Evolutionary conservation across 2,888 invertebrate species (phyloP), one percentile per base, ranked within the genome.

Genomic region (Dryococelus australis): DNA sequence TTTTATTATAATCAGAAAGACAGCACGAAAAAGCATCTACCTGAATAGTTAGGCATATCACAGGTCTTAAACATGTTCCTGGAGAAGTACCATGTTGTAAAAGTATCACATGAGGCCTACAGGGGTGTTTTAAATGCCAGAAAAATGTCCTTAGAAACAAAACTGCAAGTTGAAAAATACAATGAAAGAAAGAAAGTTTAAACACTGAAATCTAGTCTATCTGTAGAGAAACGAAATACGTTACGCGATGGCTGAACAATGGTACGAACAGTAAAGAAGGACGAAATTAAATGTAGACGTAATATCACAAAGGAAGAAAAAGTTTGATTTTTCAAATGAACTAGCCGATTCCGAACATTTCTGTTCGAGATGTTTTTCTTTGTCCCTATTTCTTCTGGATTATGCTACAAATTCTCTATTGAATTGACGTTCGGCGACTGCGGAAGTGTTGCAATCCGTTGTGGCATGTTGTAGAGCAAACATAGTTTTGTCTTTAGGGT

Each of bases 1-100:
- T 24, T 12, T 43, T 1, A 83, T 43, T 13, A 83, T 43, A 84
- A 16, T 43, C 47, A 47, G 27, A 43, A 43, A 47, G 20, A 84
- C 47, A 65, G 43, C 43, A 47, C 43, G 84, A 47, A 84, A 26
- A 84, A 43, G 47, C 43, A 84, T 47, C 26, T 84, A 47, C 43
- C 84, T 84, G 43, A 84, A 43, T 0, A 84, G 84, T 47, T 84
- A 84, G 28, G 28, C 28, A 47, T 84, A 43, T 84, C 43, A 43
- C n/a, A 84, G 24, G 43, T 84, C n/a, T 35, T 43, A 20, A 43
- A 84, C 16, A 47, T 84, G 24, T 84, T 43, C 24, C 43, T 43
- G 12, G 84, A 43, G 84, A 43, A 84, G 43, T 24, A n/a, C 43
- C 5, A 4, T 84, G 24, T 9, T 43, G 26, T 84, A 84, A 43